A percentile compares a stretch with the other conserved stretches of the same genome.
Evolutionary conservation across 2,113 vertebrate species (phyloP).

Genomic region (Mola mola): DNA sequence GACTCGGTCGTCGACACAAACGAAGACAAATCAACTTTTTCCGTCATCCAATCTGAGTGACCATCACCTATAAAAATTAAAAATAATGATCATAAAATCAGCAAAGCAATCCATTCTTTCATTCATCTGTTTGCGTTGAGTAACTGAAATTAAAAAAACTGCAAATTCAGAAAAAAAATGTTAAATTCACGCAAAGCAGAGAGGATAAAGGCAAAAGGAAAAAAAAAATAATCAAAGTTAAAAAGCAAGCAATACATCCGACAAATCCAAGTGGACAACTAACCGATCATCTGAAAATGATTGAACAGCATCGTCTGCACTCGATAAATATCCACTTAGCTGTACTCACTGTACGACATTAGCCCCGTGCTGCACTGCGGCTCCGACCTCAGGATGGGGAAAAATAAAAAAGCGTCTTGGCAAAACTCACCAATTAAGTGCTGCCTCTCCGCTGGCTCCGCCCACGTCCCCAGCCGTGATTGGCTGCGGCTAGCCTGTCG

Average conservation of each 20-base stretch:
- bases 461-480: conserved; percentile 78
- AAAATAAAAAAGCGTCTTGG: conserved; percentile 85
- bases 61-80: conserved; percentile 81
- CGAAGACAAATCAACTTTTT: conserved; percentile 90
- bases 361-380: conserved; percentile 86
- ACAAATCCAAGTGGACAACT: conserved; percentile 75
- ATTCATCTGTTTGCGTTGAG: conserved; percentile 29
- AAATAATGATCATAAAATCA: conserved; percentile 34
- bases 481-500: conserved; percentile 83
- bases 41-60: conserved; percentile 94
- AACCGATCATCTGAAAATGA: conserved; percentile 84
- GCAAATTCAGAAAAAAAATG: conserved; percentile 46
- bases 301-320: conserved; percentile 82
- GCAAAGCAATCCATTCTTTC: conserved; percentile 37
- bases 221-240: conserved; percentile 9
- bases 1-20: conserved; percentile 85
- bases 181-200: conserved; percentile 37
- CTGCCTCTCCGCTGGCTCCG: conserved; percentile 80
- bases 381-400: conserved; percentile 83
- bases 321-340: conserved; percentile 82
- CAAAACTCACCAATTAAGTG: conserved; percentile 86
- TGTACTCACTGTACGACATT: conserved; percentile 88
- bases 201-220: conserved; percentile 35
- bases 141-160: conserved; percentile 12
- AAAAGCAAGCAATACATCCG: conserved; percentile 60